Evolutionary conservation across 2,797 vertebrate species (phyloP), one percentile per base, ranked within the genome.

Genomic region (Takifugu rubripes): DNA sequence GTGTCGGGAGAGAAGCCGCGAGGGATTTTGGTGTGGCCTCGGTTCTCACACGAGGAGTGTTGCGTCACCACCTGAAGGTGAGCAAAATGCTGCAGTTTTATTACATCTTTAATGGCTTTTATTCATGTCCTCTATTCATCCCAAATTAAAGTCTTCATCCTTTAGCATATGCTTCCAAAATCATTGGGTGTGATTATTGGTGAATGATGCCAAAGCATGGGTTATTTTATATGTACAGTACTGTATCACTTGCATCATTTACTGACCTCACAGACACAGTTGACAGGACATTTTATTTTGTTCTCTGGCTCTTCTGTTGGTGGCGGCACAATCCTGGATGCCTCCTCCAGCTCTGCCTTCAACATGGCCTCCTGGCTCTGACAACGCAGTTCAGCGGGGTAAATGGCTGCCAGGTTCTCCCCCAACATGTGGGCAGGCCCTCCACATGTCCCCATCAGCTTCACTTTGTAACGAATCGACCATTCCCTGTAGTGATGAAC

Each of bases 21-120:
- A 5, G 96, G 96, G 40, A 98, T 87, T 48, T 92, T 90, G 56
- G n/a, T 88, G 67, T 95, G 89, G 9, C 84, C 78, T 1, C 83
- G 90, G 78, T 92, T 92, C 75, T 92, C 92, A 0, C 96, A 98
- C 15, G 91, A 88, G 2, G 90, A 91, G 0, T 98, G 96, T 21
- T 79, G 88, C 3, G 88, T 90, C 47, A 90, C 90, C 0, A 75
- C 61, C 82, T 93, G 74, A 31, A 14, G 61, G 59, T 6, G 15
- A 9, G 27, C 5, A 29, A 12, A 11, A 40, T 11, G 8, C 33
- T 2, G 33, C 31, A 33, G 7, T 33, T 33, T 7, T 9, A 33
- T 9, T 27, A 27, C 26, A 27, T 27, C 6, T 1, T 33, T 2
- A 33, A 5, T 3, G 2, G 9, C 33, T 12, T 36, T 36, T 36